A percentile compares a stretch with the other conserved stretches of the same genome.
phyloP scores from a whole-genome alignment of 2,888 invertebrate species.

The Diarsia dahlii region DNA sequence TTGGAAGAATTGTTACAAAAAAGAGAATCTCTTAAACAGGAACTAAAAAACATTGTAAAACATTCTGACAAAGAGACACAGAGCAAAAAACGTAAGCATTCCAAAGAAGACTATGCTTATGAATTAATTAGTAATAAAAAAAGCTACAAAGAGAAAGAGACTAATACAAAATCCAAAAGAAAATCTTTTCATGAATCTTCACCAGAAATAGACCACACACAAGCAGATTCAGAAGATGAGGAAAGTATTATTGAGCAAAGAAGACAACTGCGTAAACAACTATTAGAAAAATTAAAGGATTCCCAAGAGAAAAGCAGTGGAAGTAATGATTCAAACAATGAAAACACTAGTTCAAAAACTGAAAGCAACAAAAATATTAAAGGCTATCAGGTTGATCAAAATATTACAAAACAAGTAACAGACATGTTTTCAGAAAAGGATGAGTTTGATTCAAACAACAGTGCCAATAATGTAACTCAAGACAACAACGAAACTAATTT shows the following conservation, averaged over 20 bases:
- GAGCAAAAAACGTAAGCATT: slow-evolving; percentile 70
- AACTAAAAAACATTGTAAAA: slow-evolving; percentile 79
- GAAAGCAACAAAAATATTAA: slow-evolving; percentile 48
- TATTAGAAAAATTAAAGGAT: slow-evolving; percentile 91
- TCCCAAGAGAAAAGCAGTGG: slow-evolving; percentile 61
- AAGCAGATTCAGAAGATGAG: slow-evolving; percentile 95
- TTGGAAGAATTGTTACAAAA: slow-evolving; percentile 83
- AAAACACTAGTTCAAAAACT: slow-evolving; percentile 47
- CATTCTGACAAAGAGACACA: slow-evolving; percentile 64
- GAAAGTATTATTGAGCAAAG: slow-evolving; percentile 97
- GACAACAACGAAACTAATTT: slow-evolving; percentile 92
- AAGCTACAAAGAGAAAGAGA: slow-evolving; percentile 55
- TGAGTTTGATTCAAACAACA: slow-evolving; percentile 94
- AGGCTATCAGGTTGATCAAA: slow-evolving; percentile 37
- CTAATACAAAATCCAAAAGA: slow-evolving; percentile 60
- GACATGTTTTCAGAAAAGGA: slow-evolving; percentile 98
- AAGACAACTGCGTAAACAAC: slow-evolving; percentile 96
- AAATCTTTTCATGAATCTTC: slow-evolving; percentile 69
- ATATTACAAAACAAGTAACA: slow-evolving; percentile 89
- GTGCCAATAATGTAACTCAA: slow-evolving; percentile 72
- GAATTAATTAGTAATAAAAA: slow-evolving; percentile 59
- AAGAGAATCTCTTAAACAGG: slow-evolving; percentile 80
- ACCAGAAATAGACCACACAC: slow-evolving; percentile 91
- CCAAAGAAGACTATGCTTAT: slow-evolving; percentile 66
- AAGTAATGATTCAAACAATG: slow-evolving; percentile 55